Conservation (phyloP, 2,113 vertebrate species). For the Eptesicus fuscus region DNA sequence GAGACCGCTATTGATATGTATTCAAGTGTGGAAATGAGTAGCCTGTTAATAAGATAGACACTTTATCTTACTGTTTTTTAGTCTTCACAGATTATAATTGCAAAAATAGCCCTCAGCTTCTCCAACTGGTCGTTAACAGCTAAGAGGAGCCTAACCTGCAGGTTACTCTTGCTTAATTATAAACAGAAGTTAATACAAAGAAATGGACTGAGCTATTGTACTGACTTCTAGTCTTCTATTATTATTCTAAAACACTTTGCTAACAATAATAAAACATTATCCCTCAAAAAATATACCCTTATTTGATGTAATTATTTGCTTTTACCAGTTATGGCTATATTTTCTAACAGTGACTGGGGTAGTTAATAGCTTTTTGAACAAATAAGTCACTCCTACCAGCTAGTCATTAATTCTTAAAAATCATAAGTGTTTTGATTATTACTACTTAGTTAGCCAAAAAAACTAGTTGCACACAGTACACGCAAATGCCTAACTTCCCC, state of each 20-base stretch:
- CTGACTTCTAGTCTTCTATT: neutral
- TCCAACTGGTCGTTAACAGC: constrained; percentile 14
- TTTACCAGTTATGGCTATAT: neutral
- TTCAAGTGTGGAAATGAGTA: constrained; percentile 37
- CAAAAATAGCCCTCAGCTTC: constrained; percentile 47
- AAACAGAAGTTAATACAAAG: constrained; percentile 4
- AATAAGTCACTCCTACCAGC: neutral
- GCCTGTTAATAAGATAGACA: constrained; percentile 26
- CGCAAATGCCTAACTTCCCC: neutral
- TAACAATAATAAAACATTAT: neutral
- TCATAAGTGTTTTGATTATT: neutral
- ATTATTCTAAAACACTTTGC: neutral
- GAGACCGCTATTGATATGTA: neutral
- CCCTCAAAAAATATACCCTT: neutral
- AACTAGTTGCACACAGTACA: neutral
- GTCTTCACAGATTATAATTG: constrained; percentile 35
- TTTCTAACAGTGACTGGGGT: neutral
- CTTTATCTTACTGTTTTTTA: constrained; percentile 26
- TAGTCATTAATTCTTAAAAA: neutral
- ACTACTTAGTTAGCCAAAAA: neutral
- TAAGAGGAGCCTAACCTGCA: neutral
- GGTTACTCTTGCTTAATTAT: constrained; percentile 33
- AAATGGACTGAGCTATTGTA: neutral
- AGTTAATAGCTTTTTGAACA: neutral
- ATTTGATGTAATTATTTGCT: neutral